These are phyloP conservation scores for Blastomussa wellsi DNA, from an alignment of 92 coral and sea anemone species.

Conservation along the genomic window DNA sequence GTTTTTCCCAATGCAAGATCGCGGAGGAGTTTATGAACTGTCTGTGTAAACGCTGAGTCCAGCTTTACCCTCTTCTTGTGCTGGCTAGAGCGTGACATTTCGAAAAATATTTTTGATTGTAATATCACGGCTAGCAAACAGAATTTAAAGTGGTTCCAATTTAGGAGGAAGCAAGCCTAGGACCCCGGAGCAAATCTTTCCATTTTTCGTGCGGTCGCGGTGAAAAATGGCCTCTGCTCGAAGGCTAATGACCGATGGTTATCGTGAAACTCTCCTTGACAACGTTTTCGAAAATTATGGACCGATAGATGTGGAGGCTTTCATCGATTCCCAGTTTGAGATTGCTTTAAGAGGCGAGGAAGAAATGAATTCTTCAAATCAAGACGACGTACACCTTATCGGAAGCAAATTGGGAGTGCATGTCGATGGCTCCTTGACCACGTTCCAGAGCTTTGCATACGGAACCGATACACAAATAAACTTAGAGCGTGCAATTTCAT, in stretches of 20 bases:
- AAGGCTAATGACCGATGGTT: background rate
- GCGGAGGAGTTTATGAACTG: background rate
- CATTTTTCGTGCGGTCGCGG: background rate
- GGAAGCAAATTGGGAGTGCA: conserved; percentile 10
- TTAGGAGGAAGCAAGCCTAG: background rate
- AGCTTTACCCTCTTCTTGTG: no score
- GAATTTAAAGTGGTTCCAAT: background rate
- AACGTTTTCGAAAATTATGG: background rate
- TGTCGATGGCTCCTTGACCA: background rate
- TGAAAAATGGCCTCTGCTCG: background rate
- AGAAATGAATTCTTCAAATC: background rate
- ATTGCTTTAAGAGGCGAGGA: conserved; percentile 18
- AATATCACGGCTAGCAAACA: conserved; percentile 1
- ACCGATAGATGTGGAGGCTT: conserved; percentile 12
- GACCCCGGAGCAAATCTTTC: background rate
- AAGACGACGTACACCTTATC: background rate
- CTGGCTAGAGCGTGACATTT: background rate
- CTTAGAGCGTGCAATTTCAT: conserved; percentile 10
- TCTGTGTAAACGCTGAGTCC: background rate
- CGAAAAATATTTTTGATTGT: background rate
- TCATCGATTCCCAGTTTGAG: conserved; percentile 15
- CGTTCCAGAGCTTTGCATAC: background rate
- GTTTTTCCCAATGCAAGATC: background rate
- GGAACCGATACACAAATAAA: conserved; percentile 12
- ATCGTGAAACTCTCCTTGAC: background rate